Evolutionary conservation across 2,797 vertebrate species (phyloP).

Genomic region (Tarsius wallacei): DNA sequence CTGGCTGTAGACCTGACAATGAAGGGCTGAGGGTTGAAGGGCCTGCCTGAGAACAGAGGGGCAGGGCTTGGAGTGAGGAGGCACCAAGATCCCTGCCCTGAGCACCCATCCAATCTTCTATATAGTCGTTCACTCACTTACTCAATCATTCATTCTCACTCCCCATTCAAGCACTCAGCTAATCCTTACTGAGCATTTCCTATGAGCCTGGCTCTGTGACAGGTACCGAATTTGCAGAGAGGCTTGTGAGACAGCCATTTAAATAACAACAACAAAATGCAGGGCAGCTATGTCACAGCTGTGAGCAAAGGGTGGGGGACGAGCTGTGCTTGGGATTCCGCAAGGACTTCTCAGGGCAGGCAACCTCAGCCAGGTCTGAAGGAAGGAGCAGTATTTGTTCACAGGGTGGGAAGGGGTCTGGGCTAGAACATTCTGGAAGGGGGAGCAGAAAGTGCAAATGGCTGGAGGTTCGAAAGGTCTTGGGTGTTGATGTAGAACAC

Average conservation of each 20-base stretch:
- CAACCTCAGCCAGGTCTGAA: neutral
- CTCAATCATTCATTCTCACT: neutral
- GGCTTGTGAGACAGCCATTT: neutral
- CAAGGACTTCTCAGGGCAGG: neutral
- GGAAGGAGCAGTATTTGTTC: neutral
- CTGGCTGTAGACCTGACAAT: neutral
- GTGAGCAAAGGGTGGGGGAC: neutral
- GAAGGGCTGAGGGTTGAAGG: neutral
- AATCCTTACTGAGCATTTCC: neutral
- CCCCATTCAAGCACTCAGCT: neutral
- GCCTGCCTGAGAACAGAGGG: neutral
- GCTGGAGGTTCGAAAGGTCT: neutral
- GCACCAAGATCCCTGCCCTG: too few relatives aligned
- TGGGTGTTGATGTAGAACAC: neutral
- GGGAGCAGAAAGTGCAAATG: neutral
- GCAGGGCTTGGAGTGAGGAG: neutral
- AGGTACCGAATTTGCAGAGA: neutral
- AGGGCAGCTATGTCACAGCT: neutral
- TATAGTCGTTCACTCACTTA: rapidly evolving
- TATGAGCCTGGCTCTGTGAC: neutral
- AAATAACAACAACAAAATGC: neutral
- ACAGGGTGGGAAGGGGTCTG: neutral
- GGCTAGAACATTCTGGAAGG: neutral
- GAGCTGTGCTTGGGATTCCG: neutral
- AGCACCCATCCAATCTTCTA: too few relatives aligned